A percentile compares a stretch with the other conserved stretches of the same genome.
Evolutionary conservation across 2,797 vertebrate genomes (phyloP).

Genomic region (Melopsittacus undulatus): DNA sequence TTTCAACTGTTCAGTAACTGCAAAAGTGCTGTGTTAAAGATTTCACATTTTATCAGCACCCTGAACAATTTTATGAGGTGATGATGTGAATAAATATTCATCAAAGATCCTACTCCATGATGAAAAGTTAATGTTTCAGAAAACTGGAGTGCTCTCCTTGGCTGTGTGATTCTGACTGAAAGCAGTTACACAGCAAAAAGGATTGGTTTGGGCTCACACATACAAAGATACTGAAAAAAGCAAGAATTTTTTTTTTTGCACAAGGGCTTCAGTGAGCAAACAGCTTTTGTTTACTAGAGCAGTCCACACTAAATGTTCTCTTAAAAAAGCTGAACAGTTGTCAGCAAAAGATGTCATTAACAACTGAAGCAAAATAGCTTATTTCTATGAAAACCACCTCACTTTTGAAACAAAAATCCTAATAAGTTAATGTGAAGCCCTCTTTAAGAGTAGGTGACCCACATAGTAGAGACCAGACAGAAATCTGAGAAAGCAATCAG

Average conservation of each 20-base stretch:
- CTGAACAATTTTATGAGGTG: background rate
- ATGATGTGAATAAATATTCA: background rate
- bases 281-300: background rate
- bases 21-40: background rate
- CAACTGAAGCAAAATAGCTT: background rate
- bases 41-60: background rate
- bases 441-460: background rate
- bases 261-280: background rate
- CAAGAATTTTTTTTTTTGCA: background rate
- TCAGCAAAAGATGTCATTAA: background rate
- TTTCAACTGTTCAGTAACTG: constrained; percentile 25
- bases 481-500: background rate
- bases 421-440: background rate
- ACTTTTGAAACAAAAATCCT: background rate
- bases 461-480: background rate
- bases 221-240: background rate
- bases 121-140: constrained; percentile 28
- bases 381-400: background rate
- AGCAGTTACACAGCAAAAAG: background rate
- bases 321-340: background rate
- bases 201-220: background rate
- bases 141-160: background rate
- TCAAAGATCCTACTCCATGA: background rate
- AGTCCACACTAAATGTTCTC: background rate
- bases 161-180: background rate